Conservation (phyloP, 2,888 invertebrate genomes). For the Xiphydria camelus region DNA sequence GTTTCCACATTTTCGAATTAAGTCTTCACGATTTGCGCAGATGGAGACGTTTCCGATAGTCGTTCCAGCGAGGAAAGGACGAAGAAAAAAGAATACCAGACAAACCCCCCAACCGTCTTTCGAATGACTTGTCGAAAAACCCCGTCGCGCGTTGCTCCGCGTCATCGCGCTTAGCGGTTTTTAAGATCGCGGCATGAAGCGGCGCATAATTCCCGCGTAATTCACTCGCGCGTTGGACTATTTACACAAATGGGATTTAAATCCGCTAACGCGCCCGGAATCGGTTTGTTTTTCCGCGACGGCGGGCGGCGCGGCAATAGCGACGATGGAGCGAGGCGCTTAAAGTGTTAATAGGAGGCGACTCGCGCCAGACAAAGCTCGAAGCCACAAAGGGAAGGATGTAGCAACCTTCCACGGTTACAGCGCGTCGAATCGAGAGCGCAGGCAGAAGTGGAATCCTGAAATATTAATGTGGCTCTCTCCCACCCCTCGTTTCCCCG, state of each 20-base stretch:
- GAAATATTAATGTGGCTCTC: conserved; percentile 41
- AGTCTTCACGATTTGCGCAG: too few relatives aligned
- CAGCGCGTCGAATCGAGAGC: conserved; percentile 29
- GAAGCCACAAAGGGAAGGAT: conserved; percentile 25
- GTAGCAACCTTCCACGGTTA: too few relatives aligned
- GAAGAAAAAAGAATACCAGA: too few relatives aligned
- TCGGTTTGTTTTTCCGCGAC: conserved; percentile 14
- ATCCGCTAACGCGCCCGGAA: conserved; percentile 22
- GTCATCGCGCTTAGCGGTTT: conserved; percentile 1
- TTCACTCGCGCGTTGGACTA: conserved; percentile 24
- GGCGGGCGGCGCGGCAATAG: conserved; percentile 9
- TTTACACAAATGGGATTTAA: conserved; percentile 35
- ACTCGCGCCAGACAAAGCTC: conserved; percentile 19
- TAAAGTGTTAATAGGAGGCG: conserved; percentile 35
- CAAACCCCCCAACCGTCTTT: too few relatives aligned
- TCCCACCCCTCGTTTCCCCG: conserved; percentile 20
- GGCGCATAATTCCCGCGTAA: conserved; percentile 19
- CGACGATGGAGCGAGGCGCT: conserved; percentile 18
- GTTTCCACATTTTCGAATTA: too few relatives aligned
- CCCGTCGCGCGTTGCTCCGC: conserved; percentile 4
- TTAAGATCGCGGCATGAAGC: conserved; percentile 2
- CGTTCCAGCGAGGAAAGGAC: too few relatives aligned
- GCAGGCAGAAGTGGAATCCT: conserved; percentile 35
- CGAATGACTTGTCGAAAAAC: too few relatives aligned
- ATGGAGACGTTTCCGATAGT: too few relatives aligned